phyloP scores from a whole-genome alignment of 92 coral and sea anemone species.

The Palythoa heliodiscus region DNA sequence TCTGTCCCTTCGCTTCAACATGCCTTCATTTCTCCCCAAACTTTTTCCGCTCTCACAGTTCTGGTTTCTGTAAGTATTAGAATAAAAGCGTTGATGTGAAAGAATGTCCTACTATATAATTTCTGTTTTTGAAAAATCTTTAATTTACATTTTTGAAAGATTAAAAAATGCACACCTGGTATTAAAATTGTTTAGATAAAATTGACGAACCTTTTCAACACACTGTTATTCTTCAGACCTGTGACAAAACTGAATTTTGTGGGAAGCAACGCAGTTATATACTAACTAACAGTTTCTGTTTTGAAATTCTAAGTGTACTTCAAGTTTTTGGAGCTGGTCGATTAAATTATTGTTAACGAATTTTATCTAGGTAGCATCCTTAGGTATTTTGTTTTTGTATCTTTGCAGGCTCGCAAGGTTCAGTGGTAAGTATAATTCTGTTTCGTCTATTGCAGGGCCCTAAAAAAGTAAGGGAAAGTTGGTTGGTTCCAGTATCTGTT shows the following conservation, averaged over 20 bases:
- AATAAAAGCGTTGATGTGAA: no score
- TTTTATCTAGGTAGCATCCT: not conserved
- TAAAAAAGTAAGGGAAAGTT: not conserved
- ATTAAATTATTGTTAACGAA: not conserved
- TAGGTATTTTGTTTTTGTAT: not conserved
- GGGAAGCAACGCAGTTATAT: no score
- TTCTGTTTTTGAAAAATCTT: not conserved
- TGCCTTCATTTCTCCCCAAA: no score
- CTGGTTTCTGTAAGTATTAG: no score
- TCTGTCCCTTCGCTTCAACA: no score
- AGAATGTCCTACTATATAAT: not conserved
- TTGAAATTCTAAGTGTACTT: not conserved
- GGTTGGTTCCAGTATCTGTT: no score
- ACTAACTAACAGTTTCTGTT: no score
- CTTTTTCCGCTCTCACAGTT: not conserved
- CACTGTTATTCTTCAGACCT: no score
- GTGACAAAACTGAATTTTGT: no score
- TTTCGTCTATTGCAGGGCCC: not conserved
- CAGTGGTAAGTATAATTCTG: not conserved
- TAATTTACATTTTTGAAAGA: not conserved
- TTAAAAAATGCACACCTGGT: not conserved
- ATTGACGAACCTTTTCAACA: no score
- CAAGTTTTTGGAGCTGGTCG: no score
- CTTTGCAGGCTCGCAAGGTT: constrained; percentile 33
- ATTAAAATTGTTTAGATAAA: no score